These are phyloP conservation scores for Pomatostomus ruficeps DNA, from an alignment of 2,113 vertebrate species.

Conservation along the genomic window DNA sequence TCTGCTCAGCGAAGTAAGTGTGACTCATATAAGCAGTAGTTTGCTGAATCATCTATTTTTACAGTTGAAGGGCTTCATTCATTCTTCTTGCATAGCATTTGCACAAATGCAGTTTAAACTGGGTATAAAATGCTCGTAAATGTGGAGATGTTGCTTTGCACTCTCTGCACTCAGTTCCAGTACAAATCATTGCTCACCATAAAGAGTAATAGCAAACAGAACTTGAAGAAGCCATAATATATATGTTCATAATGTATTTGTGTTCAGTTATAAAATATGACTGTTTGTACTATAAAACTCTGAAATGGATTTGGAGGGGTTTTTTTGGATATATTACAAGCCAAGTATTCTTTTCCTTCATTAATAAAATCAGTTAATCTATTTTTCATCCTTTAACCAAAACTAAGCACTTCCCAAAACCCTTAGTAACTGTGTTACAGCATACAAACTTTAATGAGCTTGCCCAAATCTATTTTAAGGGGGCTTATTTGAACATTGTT, in stretches of 20 bases:
- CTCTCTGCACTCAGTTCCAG: neutral
- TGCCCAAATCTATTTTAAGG: neutral
- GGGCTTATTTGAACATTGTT: neutral
- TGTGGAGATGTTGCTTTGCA: neutral
- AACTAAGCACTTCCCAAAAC: neutral
- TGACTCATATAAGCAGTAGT: constrained; percentile 4
- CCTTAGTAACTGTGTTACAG: neutral
- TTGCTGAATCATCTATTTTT: constrained; percentile 27
- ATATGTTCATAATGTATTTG: too few species aligned
- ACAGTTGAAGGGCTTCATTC: constrained; percentile 10
- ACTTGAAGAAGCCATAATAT: too few species aligned
- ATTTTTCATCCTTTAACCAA: neutral
- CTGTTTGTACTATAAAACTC: neutral
- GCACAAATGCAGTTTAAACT: neutral
- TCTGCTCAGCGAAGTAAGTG: neutral
- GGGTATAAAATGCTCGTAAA: neutral
- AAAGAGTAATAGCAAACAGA: neutral
- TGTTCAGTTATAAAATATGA: neutral
- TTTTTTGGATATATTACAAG: neutral
- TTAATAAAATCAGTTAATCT: neutral
- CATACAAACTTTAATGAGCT: neutral
- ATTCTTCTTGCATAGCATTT: neutral
- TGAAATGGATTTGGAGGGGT: neutral
- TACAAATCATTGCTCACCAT: neutral
- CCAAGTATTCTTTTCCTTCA: neutral